Evolutionary conservation across 2,113 vertebrate species (phyloP), one percentile per base, ranked within the genome.

Genomic region (Callocephalon fimbriatum): DNA sequence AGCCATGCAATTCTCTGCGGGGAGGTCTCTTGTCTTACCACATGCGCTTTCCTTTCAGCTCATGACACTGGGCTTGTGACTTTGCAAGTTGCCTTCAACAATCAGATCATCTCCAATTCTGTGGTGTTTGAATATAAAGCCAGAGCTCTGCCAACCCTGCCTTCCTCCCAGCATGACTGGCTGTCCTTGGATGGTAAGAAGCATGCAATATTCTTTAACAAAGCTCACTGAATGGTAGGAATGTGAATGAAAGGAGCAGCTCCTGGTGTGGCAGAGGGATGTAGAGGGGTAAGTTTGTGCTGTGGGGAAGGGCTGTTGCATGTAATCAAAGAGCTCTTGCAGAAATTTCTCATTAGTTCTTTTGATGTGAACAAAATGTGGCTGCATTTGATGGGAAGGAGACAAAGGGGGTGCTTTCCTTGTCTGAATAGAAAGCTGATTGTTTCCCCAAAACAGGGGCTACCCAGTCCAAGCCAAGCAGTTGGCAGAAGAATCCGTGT

Each of bases 91-190:
- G 99, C 99, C 96, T 99, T 99, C 98, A 99, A 99, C 98, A 99
- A 98, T 98, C 99, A 99, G 98, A 99, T 99, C 98, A 99, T 99
- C 99, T 99, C 99, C 95, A 99, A 99, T 98, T 99, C 99, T 2
- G 99, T 99, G 98, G 99, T 99, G 93, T 99, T 99, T 97, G 99
- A 99, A 97, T 99, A 99, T 97, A 99, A 99, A 98, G 99, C 99
- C 54, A 99, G 99, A 77, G 99, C 99, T 65, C 98, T 99, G 96
- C 99, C 99, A 74, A 99, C 99, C 35, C 99, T 99, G 97, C 99
- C 99, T 73, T 99, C 99, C 82, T 99, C 99, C 47, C 99, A 99
- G 98, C 99, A 99, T 75, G 99, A 99, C 98, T 99, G 99, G 99
- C 99, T 99, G 90, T 99, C 99, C 9, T 96, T 99, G 97, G 99